phyloP scores from a whole-genome alignment of 2,888 invertebrate genomes.

The Pollenia griseotomentosa region DNA sequence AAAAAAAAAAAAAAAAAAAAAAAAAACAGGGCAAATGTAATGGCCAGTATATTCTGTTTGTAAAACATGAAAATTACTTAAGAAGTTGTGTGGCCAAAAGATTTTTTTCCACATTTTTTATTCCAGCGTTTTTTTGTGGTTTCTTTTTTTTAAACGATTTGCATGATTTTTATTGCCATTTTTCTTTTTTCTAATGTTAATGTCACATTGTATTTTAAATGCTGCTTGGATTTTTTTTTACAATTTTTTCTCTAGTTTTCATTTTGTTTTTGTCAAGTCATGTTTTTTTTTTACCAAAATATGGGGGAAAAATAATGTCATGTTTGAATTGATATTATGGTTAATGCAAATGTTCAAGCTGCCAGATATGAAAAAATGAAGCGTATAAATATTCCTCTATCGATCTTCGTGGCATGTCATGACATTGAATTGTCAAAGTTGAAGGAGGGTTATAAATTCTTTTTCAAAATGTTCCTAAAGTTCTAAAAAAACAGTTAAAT shows the following conservation, averaged over 20 bases:
- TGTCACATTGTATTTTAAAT: conserved; percentile 16
- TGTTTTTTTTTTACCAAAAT: background rate
- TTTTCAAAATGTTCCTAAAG: too few relatives aligned
- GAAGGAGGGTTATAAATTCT: background rate
- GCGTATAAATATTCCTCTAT: conserved; percentile 20
- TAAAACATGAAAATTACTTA: conserved; percentile 38
- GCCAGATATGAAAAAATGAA: background rate
- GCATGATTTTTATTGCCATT: conserved; percentile 61
- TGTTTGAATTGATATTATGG: conserved; percentile 24
- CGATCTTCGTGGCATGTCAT: background rate
- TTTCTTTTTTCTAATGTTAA: conserved; percentile 32
- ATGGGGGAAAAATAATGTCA: background rate
- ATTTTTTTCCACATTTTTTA: conserved; percentile 15
- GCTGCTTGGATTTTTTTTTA: background rate
- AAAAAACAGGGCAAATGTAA: background rate
- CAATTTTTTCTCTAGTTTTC: background rate
- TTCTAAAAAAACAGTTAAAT: too few relatives aligned
- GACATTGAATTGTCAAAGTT: background rate
- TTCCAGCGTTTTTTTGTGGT: conserved; percentile 3
- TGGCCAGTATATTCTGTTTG: conserved; percentile 19
- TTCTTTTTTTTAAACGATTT: conserved; percentile 53
- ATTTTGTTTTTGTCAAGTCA: background rate
- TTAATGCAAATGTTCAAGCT: background rate
- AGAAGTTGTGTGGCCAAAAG: conserved; percentile 46
- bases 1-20: background rate